Evolutionary conservation across 1,140 invertebrate genomes (phyloP).

Genomic region (Dermatophagoides farinae): DNA sequence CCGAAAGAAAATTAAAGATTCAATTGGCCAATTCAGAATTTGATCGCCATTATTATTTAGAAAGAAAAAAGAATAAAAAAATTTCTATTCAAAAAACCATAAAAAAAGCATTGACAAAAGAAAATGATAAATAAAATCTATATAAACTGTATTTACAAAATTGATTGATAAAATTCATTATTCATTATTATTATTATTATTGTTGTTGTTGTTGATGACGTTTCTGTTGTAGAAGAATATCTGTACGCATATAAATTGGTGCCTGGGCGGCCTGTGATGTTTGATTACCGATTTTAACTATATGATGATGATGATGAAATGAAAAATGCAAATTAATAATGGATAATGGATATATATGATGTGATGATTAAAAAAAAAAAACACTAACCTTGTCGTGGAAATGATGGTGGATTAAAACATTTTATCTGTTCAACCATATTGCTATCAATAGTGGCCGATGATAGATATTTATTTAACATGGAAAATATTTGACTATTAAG

Average conservation of each 20-base stretch:
- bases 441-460: constrained; percentile 51
- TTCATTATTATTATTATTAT: too few relatives aligned
- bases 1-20: too few relatives aligned
- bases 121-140: background rate
- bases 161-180: background rate
- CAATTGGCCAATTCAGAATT: too few relatives aligned
- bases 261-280: background rate
- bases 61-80: background rate
- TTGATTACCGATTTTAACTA: background rate
- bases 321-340: background rate
- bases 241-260: constrained; percentile 17
- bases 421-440: constrained; percentile 85
- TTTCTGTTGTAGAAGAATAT: constrained; percentile 13
- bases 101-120: too few relatives aligned
- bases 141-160: background rate
- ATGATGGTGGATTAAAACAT: constrained; percentile 78
- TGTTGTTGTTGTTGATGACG: background rate
- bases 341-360: background rate
- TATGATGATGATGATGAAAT: background rate
- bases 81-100: background rate
- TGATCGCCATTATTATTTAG: too few relatives aligned
- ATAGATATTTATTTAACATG: constrained; percentile 84
- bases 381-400: background rate
- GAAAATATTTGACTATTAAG: constrained; percentile 97
- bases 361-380: background rate